A percentile compares a stretch with the other conserved stretches of the same genome.
Evolutionary conservation across 2,113 vertebrate species (phyloP).

Genomic region (Narcine bancroftii): DNA sequence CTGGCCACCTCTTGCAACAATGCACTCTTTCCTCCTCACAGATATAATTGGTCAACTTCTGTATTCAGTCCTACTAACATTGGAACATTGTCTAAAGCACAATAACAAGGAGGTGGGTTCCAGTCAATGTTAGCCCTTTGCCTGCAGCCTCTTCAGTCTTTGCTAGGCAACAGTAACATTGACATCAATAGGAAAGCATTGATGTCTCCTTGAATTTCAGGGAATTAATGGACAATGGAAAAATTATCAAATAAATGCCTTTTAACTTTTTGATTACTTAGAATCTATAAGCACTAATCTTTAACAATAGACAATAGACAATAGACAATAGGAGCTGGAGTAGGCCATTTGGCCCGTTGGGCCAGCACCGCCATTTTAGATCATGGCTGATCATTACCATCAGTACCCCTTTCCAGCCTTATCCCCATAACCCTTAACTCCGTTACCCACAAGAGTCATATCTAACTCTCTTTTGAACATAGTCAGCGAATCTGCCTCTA

Average conservation of each 20-base stretch:
- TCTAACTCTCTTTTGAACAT: too few species aligned
- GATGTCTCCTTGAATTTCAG: neutral
- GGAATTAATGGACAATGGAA: neutral
- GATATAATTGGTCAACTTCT: neutral
- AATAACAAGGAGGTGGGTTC: neutral
- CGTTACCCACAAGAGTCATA: too few species aligned
- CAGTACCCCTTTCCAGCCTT: too few species aligned
- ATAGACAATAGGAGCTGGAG: too few species aligned
- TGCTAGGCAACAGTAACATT: neutral
- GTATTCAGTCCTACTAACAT: neutral
- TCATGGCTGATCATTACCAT: too few species aligned
- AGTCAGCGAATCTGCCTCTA: too few species aligned
- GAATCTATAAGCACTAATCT: neutral
- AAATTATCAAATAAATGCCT: neutral
- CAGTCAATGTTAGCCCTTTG: neutral
- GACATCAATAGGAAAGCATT: neutral
- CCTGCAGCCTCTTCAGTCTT: neutral
- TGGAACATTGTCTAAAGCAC: neutral
- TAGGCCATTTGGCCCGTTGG: too few species aligned
- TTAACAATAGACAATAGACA: too few species aligned
- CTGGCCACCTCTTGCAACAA: too few species aligned
- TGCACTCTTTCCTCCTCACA: neutral
- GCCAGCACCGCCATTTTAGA: too few species aligned
- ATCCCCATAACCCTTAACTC: too few species aligned
- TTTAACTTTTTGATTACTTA: neutral